phyloP scores from a whole-genome alignment of 2,888 invertebrate genomes.

The Nasonovia ribisnigri region DNA sequence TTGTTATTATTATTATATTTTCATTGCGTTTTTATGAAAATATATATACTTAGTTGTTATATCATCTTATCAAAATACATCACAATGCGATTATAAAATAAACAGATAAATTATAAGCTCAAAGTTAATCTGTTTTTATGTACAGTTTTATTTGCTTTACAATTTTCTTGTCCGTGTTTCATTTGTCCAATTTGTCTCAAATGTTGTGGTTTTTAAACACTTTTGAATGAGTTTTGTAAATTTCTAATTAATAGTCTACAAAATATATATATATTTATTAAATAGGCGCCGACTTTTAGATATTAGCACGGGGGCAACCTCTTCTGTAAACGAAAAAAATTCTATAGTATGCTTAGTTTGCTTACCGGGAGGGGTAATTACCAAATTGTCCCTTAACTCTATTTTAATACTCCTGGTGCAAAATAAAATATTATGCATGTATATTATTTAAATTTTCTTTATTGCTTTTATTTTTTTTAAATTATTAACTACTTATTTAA shows the following conservation, averaged over 20 bases:
- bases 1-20: conserved; percentile 26
- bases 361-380: too few relatives aligned
- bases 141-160: conserved; percentile 6
- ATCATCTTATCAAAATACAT: conserved; percentile 44
- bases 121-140: conserved; percentile 34
- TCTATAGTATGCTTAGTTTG: too few relatives aligned
- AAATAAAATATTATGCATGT: too few relatives aligned
- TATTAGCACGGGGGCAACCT: too few relatives aligned
- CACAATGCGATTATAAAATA: conserved; percentile 22
- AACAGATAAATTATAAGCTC: neutral
- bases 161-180: neutral
- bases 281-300: too few relatives aligned
- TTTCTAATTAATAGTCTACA: neutral
- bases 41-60: conserved; percentile 15
- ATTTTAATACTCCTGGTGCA: too few relatives aligned
- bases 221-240: conserved; percentile 36
- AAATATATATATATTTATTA: too few relatives aligned
- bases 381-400: too few relatives aligned
- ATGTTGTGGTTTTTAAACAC: conserved; percentile 41
- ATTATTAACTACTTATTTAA: too few relatives aligned
- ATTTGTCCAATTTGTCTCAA: conserved; percentile 1
- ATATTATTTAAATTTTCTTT: too few relatives aligned
- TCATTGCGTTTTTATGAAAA: conserved; percentile 15
- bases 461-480: too few relatives aligned
- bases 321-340: too few relatives aligned